Evolutionary conservation across 2,797 vertebrate genomes (phyloP), one percentile per base, ranked within the genome.

Genomic region (Pseudochirops corinnae): DNA sequence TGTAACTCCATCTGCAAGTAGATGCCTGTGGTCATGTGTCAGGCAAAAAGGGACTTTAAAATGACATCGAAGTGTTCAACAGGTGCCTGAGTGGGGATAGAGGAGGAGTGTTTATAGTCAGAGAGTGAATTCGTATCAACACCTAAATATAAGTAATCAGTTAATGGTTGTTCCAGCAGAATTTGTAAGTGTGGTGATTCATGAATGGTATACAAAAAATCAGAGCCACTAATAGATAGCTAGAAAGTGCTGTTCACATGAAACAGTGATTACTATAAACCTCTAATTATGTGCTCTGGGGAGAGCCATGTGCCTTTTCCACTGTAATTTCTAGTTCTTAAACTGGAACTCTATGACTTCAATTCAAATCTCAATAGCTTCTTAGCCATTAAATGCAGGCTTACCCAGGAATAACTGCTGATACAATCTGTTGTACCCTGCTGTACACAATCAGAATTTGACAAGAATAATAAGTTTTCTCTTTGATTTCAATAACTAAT

Each of bases 261-360:
- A 97, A 93, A 97, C 91, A 90, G 60, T 97, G 96, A 97, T 98
- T 98, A 98, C 55, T 96, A 21, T 53, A 97, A 98, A 96, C 91
- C 95, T 97, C 93, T 98, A 98, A 99, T 98, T 98, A 98, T 92
- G 95, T 96, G 95, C 94, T 98, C 90, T 91, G 91, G 91, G 94
- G 96, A 98, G 56, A 97, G 95, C 55, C 96, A 94, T 87, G 93
- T 93, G 97, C 94, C 93, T 98, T 98, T 96, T 91, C 92, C 97
- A 96, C 98, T 97, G 62, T 97, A 93, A 98, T 98, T 98, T 98
- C 92, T 98, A 91, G 50, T 96, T 96, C 97, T 98, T 98, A 98
- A 97, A 93, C 87, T 97, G 90, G 97, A 98, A 98, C 90, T 96
- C 95, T 97, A 50, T 93, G 98, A 97, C 95, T 98, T 98, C 90